phyloP scores from a whole-genome alignment of 2,888 invertebrate genomes.

The Gymnoscelis rufifasciata region DNA sequence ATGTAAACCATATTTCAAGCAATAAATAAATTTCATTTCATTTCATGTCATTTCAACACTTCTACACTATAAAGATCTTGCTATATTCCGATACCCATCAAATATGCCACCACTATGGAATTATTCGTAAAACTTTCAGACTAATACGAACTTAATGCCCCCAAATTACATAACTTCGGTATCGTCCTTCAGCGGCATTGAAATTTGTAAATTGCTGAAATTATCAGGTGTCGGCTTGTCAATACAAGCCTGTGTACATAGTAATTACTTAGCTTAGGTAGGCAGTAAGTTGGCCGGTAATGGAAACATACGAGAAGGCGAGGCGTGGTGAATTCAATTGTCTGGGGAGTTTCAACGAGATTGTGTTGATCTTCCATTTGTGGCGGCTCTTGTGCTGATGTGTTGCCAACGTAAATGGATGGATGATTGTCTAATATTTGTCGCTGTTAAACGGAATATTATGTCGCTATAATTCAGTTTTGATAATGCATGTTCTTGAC shows the following conservation, averaged over 20 bases:
- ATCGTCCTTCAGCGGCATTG: neutral
- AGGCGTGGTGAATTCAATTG: slow-evolving; percentile 4
- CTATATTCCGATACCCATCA: neutral
- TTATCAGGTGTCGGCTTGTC: slow-evolving; percentile 8
- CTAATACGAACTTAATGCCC: slow-evolving; percentile 1
- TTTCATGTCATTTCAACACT: too few relatives aligned
- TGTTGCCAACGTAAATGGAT: neutral
- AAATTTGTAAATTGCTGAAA: slow-evolving; percentile 3
- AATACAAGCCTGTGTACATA: neutral
- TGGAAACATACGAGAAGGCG: slow-evolving; percentile 8
- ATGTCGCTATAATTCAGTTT: too few relatives aligned
- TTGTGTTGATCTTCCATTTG: slow-evolving; percentile 6
- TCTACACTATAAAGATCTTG: neutral
- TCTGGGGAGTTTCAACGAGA: slow-evolving; percentile 4
- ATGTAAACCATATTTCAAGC: too few relatives aligned
- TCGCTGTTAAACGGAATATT: too few relatives aligned
- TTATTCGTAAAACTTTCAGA: slow-evolving; percentile 1
- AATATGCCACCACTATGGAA: neutral
- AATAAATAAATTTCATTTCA: too few relatives aligned
- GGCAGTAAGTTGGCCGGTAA: slow-evolving; percentile 7
- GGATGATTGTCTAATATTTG: neutral
- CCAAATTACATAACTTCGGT: neutral
- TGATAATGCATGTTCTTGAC: too few relatives aligned
- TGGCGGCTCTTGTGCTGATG: neutral
- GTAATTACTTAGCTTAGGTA: slow-evolving; percentile 3